Percentiles rank a stretch among this genome's conserved stretches.
These are phyloP conservation scores for Proisotoma minuta DNA, from an alignment of 2,888 invertebrate genomes.

Conservation along the genomic window DNA sequence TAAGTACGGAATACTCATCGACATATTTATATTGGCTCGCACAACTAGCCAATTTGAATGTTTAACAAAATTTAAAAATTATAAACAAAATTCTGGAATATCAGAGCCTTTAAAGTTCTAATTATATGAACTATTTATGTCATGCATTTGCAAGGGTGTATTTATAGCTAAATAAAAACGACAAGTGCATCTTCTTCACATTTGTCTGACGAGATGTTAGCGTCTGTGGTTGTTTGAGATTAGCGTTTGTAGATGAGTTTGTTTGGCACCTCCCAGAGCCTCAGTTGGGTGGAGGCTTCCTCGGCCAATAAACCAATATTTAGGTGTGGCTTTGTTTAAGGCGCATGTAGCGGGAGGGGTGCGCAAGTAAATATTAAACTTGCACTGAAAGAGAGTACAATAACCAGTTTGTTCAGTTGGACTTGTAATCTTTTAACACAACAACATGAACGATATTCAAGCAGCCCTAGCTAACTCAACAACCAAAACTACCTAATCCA, in stretches of 20 bases:
- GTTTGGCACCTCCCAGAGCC: slow-evolving; percentile 39
- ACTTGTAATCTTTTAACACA: not conserved
- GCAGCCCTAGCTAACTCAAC: not conserved
- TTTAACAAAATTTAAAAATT: too few species aligned
- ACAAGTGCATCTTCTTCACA: too few species aligned
- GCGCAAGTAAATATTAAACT: slow-evolving; percentile 17
- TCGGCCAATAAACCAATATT: slow-evolving; percentile 47
- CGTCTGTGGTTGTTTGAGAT: too few species aligned
- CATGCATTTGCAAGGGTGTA: too few species aligned
- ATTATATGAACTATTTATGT: too few species aligned
- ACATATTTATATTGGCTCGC: too few species aligned
- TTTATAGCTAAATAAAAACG: too few species aligned
- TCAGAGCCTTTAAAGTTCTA: too few species aligned
- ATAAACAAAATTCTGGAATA: too few species aligned
- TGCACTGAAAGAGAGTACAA: slow-evolving; percentile 6
- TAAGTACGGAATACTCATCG: too few species aligned
- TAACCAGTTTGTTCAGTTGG: slow-evolving; percentile 4
- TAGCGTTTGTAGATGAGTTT: not conserved
- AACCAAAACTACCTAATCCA: not conserved
- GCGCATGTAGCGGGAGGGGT: slow-evolving; percentile 40
- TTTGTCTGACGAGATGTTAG: too few species aligned
- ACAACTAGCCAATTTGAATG: too few species aligned
- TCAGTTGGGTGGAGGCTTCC: slow-evolving; percentile 42
- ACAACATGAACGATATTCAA: slow-evolving; percentile 5
- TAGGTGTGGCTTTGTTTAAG: slow-evolving; percentile 47